Base-by-base conservation (phyloP, 2,797 vertebrate species). In the Sebastes trivittatus region DNA sequence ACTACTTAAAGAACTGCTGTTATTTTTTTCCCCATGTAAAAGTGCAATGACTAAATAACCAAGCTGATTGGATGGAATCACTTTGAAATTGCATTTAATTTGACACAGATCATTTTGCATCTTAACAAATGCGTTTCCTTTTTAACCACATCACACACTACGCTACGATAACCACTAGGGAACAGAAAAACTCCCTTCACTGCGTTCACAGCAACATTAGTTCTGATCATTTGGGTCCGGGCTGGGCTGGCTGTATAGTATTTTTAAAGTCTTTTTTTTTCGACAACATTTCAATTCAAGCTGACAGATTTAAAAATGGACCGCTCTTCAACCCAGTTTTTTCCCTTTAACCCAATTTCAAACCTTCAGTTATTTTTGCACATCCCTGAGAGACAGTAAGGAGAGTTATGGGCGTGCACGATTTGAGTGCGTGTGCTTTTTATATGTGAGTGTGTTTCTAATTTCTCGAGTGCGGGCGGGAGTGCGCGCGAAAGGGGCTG, bases 331-430 rank as follows among this genome's bases (percentile, higher is more conserved):
- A 91, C 93, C 88, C 81, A 92, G 80, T 92, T 93, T 90, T 87
- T 36, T 64, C 22, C 76, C 85, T 83, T 89, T 86, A 93, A 93
- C 91, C 93, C 81, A 92, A 77, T 93, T 94, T 83, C 80, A 85
- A 89, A 89, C 86, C 86, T 90, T 77, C 72, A 54, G 88, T 92
- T 94, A 93, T 94, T 94, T 93, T 83, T 88, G 91, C 90, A 88
- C 84, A 75, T 83, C 90, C 92, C 83, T 87, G 49, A 85, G 90
- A 93, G 91, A 88, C 87, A 74, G 85, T 58, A 78, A 71, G 77
- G 71, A 78, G 83, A 82, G 76, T 67, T 80, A 75, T 71, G 87
- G 73, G 81, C 8, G 80, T 64, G 87, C 76, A 72, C 20, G 81
- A 58, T 55, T 77, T 46, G 42, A 46, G 83, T 38, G 25, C 23